Evolutionary conservation across 2,888 invertebrate genomes (phyloP), one percentile per base, ranked within the genome.

Genomic region (Caenorhabditis japonica): DNA sequence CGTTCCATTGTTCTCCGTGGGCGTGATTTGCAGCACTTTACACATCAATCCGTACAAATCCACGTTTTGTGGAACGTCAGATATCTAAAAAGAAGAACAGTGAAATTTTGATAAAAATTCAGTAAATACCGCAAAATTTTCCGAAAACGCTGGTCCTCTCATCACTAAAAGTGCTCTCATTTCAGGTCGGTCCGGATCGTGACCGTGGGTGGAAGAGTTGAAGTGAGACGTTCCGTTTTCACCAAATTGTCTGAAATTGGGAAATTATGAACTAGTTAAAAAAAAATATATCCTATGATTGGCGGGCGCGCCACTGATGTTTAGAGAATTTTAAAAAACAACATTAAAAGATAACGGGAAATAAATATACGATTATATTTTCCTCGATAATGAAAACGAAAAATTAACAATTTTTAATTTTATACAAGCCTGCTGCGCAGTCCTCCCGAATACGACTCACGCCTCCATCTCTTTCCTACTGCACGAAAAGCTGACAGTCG

Each of bases 31-130:
- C 4, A 92, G 87, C 46, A 92, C 89, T 75, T 91, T 88, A 81
- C 92, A 91, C 82, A 92, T 91, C 19, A 93, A 87, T 33, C 91
- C 90, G 84, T 91, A 92, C 44, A 93, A 87, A 88, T 93, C 92
- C 15, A 92, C 90, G 49, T 90, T 91, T 59, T 91, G 88, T 76
- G 92, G 92, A 0, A 92, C 91, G 4, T 90, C 77, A 12, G 83
- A 75, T 10, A 86, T 81, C 43, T 60, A 71, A 41, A 82, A 76
- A 27, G 15, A 49, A n/a, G n/a, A n/a, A n/a, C n/a, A n/a, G n/a
- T n/a, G n/a, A n/a, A n/a, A n/a, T n/a, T n/a, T n/a, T n/a, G n/a
- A n/a, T n/a, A n/a, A n/a, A 17, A n/a, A 30, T 15, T 5, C 12
- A 25, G 3, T 13, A 39, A 23, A 36, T 27, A 68, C 68, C n/a